A percentile compares a stretch with the other conserved stretches of the same genome.
phyloP scores from a whole-genome alignment of 2,797 vertebrate species.

The Morelia viridis region DNA sequence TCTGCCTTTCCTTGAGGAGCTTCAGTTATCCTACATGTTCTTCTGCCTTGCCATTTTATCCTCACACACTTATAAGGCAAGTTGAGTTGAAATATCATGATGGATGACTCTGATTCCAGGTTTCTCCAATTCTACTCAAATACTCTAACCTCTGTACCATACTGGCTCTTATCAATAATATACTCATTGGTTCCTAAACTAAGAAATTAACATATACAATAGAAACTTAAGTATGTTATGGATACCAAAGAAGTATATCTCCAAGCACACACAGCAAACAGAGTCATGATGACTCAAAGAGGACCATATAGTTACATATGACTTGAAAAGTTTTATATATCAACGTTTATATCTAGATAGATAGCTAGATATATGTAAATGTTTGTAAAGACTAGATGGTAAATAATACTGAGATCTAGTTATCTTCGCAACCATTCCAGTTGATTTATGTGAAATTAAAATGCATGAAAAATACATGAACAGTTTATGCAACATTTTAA shows the following conservation, averaged over 20 bases:
- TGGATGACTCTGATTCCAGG: not conserved
- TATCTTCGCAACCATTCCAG: not conserved
- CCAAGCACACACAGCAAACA: not conserved
- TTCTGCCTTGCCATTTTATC: not conserved
- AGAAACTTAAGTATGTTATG: not conserved
- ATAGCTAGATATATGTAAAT: conserved; percentile 18
- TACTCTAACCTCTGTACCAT: not conserved
- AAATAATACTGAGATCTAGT: conserved; percentile 51
- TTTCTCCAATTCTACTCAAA: not conserved
- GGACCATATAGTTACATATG: not conserved
- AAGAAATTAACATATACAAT: not conserved
- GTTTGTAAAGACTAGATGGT: conserved; percentile 5
- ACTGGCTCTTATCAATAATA: not conserved
- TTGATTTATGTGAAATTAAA: conserved; percentile 65
- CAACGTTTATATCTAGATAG: no score
- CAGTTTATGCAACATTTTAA: conserved; percentile 61
- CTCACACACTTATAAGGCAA: not conserved
- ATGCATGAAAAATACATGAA: conserved; percentile 58
- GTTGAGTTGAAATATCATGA: not conserved
- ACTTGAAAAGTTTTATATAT: not conserved
- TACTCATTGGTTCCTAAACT: not conserved
- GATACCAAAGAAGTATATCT: not conserved
- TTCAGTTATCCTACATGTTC: not conserved
- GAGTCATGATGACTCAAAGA: not conserved
- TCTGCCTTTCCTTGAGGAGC: not conserved